phyloP scores from a whole-genome alignment of 2,888 invertebrate species.

The Meta bourneti region DNA sequence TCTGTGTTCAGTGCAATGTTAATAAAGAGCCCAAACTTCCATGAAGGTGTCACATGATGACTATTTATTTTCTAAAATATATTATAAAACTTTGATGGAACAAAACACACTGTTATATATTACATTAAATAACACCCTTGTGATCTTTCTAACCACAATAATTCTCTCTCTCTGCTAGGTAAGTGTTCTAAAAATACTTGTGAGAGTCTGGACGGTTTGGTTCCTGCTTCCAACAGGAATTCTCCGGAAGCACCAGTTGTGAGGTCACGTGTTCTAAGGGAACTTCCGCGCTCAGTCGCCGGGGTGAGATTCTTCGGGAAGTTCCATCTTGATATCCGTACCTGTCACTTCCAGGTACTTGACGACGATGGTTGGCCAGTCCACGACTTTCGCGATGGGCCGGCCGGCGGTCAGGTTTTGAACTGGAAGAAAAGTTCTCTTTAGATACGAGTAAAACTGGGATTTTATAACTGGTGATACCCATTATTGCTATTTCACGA shows the following conservation, averaged over 20 bases:
- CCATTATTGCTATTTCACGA: too few relatives aligned
- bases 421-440: conserved; percentile 38
- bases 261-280: conserved; percentile 1
- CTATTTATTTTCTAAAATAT: conserved; percentile 75
- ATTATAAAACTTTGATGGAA: conserved; percentile 61
- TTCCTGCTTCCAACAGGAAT: not conserved
- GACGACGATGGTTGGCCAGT: conserved; percentile 94
- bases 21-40: not conserved
- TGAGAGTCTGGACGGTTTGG: not conserved
- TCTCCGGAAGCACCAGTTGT: conserved; percentile 63
- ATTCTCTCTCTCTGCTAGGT: conserved; percentile 10
- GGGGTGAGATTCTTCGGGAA: conserved; percentile 70
- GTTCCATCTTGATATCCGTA: conserved; percentile 72
- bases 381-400: conserved; percentile 84
- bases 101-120: conserved; percentile 34
- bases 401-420: conserved; percentile 75
- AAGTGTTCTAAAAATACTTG: conserved; percentile 15
- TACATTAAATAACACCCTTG: conserved; percentile 40
- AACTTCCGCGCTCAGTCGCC: conserved; percentile 52
- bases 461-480: too few relatives aligned
- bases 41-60: conserved; percentile 26
- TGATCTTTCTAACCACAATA: too few relatives aligned
- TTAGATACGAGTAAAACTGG: not conserved
- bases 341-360: conserved; percentile 84
- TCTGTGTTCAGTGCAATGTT: not conserved